These are phyloP conservation scores for Cisticola juncidis DNA, from an alignment of 2,113 vertebrate species.

Conservation along the genomic window DNA sequence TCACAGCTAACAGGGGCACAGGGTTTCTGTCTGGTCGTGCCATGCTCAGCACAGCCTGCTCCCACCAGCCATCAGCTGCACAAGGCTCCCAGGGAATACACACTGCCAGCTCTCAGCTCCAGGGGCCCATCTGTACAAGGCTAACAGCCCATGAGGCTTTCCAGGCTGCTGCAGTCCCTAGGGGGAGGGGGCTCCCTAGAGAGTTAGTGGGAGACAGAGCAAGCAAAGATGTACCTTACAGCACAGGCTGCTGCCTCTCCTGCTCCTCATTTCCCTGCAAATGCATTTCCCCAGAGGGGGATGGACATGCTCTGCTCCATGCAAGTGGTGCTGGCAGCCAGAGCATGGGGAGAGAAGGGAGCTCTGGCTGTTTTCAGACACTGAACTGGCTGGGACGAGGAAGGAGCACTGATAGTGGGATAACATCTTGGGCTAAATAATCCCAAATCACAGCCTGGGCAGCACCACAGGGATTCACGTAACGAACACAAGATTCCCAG, in stretches of 20 bases:
- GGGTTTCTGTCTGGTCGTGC: too few relatives aligned
- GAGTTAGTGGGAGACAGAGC: background rate
- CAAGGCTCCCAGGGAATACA: background rate
- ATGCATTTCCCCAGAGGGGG: rapidly evolving
- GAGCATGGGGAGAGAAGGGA: background rate
- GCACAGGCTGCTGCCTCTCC: background rate
- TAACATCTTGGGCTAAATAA: background rate
- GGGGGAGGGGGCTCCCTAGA: background rate
- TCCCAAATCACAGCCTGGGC: background rate
- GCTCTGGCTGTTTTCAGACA: background rate
- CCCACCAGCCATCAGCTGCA: background rate
- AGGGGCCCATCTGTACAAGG: background rate
- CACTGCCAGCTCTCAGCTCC: background rate
- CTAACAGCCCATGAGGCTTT: background rate
- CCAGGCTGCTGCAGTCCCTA: background rate
- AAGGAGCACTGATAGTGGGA: background rate
- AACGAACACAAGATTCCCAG: rapidly evolving
- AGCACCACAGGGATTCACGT: background rate
- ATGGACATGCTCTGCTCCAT: background rate
- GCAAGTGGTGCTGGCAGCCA: background rate
- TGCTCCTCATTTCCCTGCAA: background rate
- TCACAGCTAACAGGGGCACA: rapidly evolving
- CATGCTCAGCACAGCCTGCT: background rate
- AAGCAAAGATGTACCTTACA: background rate
- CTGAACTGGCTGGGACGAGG: background rate